These are phyloP conservation scores for Watsonalla cultraria DNA, from an alignment of 2,888 invertebrate genomes.

Conservation along the genomic window DNA sequence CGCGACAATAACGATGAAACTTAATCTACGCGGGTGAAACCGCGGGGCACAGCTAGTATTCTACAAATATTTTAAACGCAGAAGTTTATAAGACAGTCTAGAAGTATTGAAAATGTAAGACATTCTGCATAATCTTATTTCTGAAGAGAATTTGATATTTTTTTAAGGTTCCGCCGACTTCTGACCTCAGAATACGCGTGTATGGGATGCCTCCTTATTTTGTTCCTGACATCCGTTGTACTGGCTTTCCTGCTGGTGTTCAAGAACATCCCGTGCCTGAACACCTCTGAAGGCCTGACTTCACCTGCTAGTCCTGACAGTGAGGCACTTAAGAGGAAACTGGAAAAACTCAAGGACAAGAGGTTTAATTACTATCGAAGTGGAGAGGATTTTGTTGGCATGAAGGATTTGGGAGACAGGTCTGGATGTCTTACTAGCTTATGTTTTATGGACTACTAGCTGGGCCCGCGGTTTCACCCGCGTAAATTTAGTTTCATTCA, in stretches of 20 bases:
- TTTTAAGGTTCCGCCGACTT: constrained; percentile 40
- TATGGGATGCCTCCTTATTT: constrained; percentile 29
- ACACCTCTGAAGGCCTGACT: neutral
- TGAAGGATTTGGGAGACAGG: neutral
- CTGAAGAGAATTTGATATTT: neutral
- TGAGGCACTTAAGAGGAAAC: constrained; percentile 28
- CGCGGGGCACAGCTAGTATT: too few relatives aligned
- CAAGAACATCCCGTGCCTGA: constrained; percentile 21
- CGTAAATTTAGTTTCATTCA: too few relatives aligned
- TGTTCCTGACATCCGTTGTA: constrained; percentile 36
- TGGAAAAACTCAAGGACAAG: constrained; percentile 25
- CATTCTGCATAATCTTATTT: too few relatives aligned
- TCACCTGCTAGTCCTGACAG: constrained; percentile 9
- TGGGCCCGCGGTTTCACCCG: too few relatives aligned
- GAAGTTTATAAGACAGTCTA: too few relatives aligned
- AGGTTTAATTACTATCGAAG: constrained; percentile 12
- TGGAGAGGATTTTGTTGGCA: constrained; percentile 7
- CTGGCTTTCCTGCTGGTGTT: constrained; percentile 39
- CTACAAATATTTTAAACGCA: too few relatives aligned
- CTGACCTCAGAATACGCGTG: constrained; percentile 44
- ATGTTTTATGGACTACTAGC: too few relatives aligned
- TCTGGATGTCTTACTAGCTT: neutral
- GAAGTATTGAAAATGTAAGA: too few relatives aligned
- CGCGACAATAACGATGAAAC: too few relatives aligned
- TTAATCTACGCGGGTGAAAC: too few relatives aligned